These are phyloP conservation scores for Pseudanteris insignis DNA, from an alignment of 2,888 invertebrate species.

Conservation along the genomic window DNA sequence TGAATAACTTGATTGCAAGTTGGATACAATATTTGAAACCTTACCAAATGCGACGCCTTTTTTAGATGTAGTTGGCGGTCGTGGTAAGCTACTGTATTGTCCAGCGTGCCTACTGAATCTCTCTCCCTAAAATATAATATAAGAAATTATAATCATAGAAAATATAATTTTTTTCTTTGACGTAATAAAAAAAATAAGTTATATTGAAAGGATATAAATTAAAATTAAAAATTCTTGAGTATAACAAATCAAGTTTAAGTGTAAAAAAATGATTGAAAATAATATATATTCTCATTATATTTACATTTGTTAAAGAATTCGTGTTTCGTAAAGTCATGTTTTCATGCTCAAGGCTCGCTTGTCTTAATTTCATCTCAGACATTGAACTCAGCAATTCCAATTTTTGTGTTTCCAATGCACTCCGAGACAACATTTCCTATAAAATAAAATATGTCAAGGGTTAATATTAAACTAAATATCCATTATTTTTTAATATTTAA, in stretches of 20 bases:
- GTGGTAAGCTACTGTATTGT: slow-evolving; percentile 83
- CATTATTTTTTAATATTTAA: too few relatives aligned
- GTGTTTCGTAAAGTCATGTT: slow-evolving; percentile 77
- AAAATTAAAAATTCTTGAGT: too few relatives aligned
- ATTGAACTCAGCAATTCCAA: slow-evolving; percentile 92
- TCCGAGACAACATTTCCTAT: slow-evolving; percentile 86
- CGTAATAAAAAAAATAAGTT: too few relatives aligned
- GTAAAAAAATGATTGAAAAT: too few relatives aligned
- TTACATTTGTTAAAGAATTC: slow-evolving; percentile 61
- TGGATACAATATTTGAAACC: slow-evolving; percentile 55
- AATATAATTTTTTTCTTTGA: too few relatives aligned
- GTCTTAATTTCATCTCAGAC: slow-evolving; percentile 88
- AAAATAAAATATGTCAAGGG: slow-evolving; percentile 42
- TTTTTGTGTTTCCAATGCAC: slow-evolving; percentile 93
- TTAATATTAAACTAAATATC: background rate
- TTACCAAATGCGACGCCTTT: slow-evolving; percentile 82
- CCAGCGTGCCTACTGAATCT: slow-evolving; percentile 64
- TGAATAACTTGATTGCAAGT: slow-evolving; percentile 57
- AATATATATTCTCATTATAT: slow-evolving; percentile 35
- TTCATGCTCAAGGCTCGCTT: slow-evolving; percentile 87
- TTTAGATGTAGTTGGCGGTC: slow-evolving; percentile 69
- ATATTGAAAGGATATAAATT: too few relatives aligned
- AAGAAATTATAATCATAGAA: background rate
- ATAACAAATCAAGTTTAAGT: too few relatives aligned
- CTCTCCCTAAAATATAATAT: slow-evolving; percentile 61